Conservation (phyloP, 1,140 invertebrate genomes). For the Triops cancriformis region DNA sequence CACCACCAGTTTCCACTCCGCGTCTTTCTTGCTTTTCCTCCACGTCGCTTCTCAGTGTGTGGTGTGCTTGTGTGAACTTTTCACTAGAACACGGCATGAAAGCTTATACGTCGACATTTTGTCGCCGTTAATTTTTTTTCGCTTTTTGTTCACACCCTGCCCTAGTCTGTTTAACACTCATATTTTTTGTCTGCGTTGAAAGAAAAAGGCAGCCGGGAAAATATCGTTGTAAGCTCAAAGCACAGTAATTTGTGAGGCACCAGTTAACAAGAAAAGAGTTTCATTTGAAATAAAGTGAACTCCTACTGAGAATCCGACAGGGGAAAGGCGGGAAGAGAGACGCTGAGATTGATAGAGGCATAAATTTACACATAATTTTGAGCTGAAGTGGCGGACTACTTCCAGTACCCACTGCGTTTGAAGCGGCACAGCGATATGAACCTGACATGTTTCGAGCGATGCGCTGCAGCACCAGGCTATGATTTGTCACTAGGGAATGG, state of each 20-base stretch:
- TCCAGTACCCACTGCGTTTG: not conserved
- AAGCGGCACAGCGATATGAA: not conserved
- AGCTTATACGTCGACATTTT: not conserved
- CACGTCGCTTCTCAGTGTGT: not conserved
- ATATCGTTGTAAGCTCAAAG: not conserved
- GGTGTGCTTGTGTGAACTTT: not conserved
- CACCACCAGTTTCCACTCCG: not conserved
- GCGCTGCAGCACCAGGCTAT: not conserved
- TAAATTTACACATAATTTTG: not conserved
- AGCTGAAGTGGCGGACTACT: not conserved
- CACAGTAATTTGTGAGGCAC: too few species aligned
- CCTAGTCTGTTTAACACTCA: not conserved
- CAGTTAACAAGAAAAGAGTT: not conserved
- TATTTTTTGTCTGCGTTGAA: not conserved
- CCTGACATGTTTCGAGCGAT: slow-evolving; percentile 8
- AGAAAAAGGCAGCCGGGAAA: not conserved
- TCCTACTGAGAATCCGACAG: not conserved
- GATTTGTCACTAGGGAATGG: not conserved
- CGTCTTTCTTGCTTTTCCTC: not conserved
- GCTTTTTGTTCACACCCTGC: not conserved
- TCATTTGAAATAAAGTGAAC: not conserved
- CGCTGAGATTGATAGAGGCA: not conserved
- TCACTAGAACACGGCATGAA: not conserved
- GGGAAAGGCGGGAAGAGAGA: not conserved
- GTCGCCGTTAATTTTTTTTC: not conserved